Base-by-base conservation (phyloP, 2,113 vertebrate genomes). In the Burhinus oedicnemus region DNA sequence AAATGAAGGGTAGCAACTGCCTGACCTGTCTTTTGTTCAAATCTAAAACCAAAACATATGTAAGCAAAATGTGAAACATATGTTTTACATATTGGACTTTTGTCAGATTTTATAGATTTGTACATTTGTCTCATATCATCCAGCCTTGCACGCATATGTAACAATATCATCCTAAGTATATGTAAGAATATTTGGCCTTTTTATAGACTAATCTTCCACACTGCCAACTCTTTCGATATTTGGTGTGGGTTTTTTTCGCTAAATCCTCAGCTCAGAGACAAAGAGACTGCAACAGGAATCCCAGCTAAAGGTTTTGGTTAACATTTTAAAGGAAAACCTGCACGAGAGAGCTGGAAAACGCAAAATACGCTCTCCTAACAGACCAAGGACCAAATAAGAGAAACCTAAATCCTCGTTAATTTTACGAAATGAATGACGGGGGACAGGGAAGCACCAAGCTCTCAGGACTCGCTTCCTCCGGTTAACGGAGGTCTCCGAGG, bases 11-110 rank as follows among this genome's bases (percentile, higher is more conserved):
- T 96, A 96, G 95, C 95, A 93, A 96, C 95, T 91, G 89, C 94
- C 87, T 95, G 97, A 96, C 96, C 96, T 97, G 96, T 83, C 95
- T 97, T 97, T 97, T 97, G 96, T 96, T 97, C 82, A 77, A 93
- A 74, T 70, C 89, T 87, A 97, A 97, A 97, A 69, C 91, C 81
- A 64, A 97, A 97, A 95, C 96, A 96, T 57, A 96, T 93, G 90
- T 92, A 93, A 84, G 49, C 52, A 74, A 95, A 96, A 96, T 91
- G 92, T 8, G 6, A 91, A 97, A 97, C 96, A 96, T 30, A 61
- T 97, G 94, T 97, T 93, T 87, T 87, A 95, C 89, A 87, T 76
- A 83, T 11, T 87, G 90, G 45, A 62, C 71, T 88, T 82, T 71
- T 89, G 91, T 92, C 93, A 89, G 90, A 52, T 91, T 92, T 96